These are phyloP conservation scores for Pseudocheirus occidentalis DNA, from an alignment of 2,797 vertebrate genomes.

Conservation along the genomic window DNA sequence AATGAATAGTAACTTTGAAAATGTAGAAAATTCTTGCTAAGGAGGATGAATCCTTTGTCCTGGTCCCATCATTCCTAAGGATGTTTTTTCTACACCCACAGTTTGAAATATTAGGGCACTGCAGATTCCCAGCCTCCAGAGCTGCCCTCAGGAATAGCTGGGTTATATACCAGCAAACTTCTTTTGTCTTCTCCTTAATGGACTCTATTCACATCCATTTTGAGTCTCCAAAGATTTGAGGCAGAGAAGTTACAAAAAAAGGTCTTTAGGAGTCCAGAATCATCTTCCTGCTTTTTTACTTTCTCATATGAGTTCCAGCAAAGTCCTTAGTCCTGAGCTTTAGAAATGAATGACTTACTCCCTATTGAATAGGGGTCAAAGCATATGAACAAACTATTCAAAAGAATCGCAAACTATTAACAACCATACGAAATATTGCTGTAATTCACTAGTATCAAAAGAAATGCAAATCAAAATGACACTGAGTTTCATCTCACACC, in stretches of 20 bases:
- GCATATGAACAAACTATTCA: neutral
- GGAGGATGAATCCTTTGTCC: neutral
- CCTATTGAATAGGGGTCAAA: neutral
- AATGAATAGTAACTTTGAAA: neutral
- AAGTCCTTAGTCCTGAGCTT: slow-evolving; percentile 33
- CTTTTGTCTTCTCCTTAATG: slow-evolving; percentile 55
- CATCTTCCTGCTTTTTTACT: slow-evolving; percentile 38
- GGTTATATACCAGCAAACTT: slow-evolving; percentile 41
- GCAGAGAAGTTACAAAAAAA: slow-evolving; percentile 36
- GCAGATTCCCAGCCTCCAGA: slow-evolving; percentile 57
- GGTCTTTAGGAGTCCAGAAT: slow-evolving; percentile 17
- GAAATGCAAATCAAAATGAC: neutral
- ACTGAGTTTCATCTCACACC: neutral
- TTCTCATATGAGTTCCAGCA: neutral
- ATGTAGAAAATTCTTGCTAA: neutral
- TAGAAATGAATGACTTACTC: slow-evolving; percentile 33
- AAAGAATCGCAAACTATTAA: neutral
- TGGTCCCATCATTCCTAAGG: slow-evolving; percentile 18
- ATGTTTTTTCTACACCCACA: slow-evolving; percentile 53
- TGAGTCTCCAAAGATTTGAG: slow-evolving; percentile 40
- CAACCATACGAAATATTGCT: neutral
- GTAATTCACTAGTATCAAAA: neutral
- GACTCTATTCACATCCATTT: slow-evolving; percentile 54
- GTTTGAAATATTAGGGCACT: slow-evolving; percentile 38
- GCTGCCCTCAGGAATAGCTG: slow-evolving; percentile 30